A percentile compares a stretch with the other conserved stretches of the same genome.
Evolutionary conservation across 2,797 vertebrate species (phyloP).

Genomic region (Thalassophryne amazonica): DNA sequence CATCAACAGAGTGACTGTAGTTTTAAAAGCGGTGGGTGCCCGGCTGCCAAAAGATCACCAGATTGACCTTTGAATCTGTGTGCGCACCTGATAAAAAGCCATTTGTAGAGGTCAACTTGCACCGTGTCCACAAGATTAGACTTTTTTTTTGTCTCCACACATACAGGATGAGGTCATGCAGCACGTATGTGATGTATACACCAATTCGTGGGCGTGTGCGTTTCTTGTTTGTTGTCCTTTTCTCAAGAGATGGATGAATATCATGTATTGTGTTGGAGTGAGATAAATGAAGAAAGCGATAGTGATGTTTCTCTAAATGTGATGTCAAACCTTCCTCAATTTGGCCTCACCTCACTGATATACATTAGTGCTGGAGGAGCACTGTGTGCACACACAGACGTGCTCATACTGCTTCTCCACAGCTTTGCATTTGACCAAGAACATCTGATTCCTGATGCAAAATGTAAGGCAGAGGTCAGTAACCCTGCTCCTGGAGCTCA

Average conservation of each 20-base stretch:
- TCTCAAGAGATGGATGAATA: not conserved
- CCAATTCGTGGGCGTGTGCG: no score
- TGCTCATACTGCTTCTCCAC: not conserved
- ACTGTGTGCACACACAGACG: not conserved
- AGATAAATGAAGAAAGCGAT: slow-evolving; percentile 28
- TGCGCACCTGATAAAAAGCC: slow-evolving; percentile 32
- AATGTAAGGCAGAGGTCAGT: no score
- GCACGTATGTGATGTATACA: not conserved
- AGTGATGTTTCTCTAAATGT: slow-evolving; percentile 54
- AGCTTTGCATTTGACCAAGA: no score
- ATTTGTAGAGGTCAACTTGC: slow-evolving; percentile 36
- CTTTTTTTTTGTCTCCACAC: slow-evolving; percentile 14
- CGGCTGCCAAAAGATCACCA: slow-evolving; percentile 37
- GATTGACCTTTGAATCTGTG: slow-evolving; percentile 52
- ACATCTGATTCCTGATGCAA: no score
- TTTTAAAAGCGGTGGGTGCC: slow-evolving; percentile 26
- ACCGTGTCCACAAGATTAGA: slow-evolving; percentile 26
- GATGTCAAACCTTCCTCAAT: slow-evolving; percentile 35
- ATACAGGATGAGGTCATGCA: not conserved
- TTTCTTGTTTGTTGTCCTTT: no score
- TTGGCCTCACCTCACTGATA: slow-evolving; percentile 30
- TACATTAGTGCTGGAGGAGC: slow-evolving; percentile 35
- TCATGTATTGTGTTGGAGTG: not conserved
- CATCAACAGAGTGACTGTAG: slow-evolving; percentile 23
- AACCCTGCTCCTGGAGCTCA: no score